Evolutionary conservation across 2,888 invertebrate genomes (phyloP), one percentile per base, ranked within the genome.

Genomic region (Piscicola geometra): DNA sequence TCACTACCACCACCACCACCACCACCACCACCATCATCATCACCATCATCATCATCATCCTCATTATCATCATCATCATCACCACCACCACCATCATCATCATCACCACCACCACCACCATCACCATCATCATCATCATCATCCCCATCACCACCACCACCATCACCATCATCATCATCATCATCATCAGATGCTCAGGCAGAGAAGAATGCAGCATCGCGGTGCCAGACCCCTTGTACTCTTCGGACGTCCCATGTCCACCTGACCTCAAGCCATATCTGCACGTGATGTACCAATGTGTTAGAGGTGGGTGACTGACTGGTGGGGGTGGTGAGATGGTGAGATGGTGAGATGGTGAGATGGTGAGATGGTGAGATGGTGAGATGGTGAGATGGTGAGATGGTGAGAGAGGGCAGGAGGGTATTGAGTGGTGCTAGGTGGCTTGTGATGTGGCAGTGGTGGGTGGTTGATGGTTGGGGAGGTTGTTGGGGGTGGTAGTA

Each of bases 241-340:
- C 78, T 36, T 52, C 69, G 33, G 77, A 76, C 18, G 72, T 76
- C 35, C 77, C 78, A 5, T 78, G 78, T 47, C 78, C 78, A 0
- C 76, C 76, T 33, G 78, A 78, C 66, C 77, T 78, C n/a, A 78
- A 78, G 66, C 77, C 78, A 12, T 78, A 78, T 56, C 67, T 78
- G 76, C 76, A 78, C 36, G 78, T 77, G n/a, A 68, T 67, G 21
- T 78, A 77, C 33, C 66, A 56, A 30, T 78, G 78, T 70, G 74
- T 78, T 21, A 56, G 36, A 71, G 78, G 78, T 78, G 71, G 33
- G 64, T 30, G 25, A 28, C 41, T 21, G 35, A 32, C 25, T 30
- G 21, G 41, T 18, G 9, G 9, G 28, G 18, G 25, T 15, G 28
- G 30, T 25, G 9, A 21, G 9, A 12, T 68, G n/a, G 35, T 0